phyloP scores from a whole-genome alignment of 2,797 vertebrate genomes.

The Euthynnus affinis region DNA sequence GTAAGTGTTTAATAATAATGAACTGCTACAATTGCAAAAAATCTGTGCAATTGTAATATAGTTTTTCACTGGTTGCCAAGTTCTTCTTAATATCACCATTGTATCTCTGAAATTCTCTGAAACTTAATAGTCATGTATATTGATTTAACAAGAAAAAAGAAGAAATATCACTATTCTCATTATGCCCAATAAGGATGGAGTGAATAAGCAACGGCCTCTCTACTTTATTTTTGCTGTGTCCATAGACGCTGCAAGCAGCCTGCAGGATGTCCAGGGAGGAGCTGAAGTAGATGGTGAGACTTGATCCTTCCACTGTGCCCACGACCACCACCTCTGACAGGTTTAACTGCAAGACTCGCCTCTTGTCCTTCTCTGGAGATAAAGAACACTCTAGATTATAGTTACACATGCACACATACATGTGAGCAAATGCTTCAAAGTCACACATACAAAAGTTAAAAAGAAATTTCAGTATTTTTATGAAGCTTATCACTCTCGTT shows the following conservation, averaged over 20 bases:
- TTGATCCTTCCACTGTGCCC: slow-evolving; percentile 85
- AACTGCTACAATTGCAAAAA: not conserved
- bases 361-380: slow-evolving; percentile 82
- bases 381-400: slow-evolving; percentile 3
- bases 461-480: no score
- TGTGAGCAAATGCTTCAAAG: not conserved
- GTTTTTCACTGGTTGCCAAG: not conserved
- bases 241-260: slow-evolving; percentile 85
- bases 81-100: slow-evolving; percentile 10
- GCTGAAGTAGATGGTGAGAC: slow-evolving; percentile 91
- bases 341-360: slow-evolving; percentile 86
- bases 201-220: not conserved
- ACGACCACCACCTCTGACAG: slow-evolving; percentile 85
- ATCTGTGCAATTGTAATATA: not conserved
- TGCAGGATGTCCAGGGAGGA: slow-evolving; percentile 89
- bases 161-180: not conserved
- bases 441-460: not conserved
- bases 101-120: not conserved
- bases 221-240: slow-evolving; percentile 89
- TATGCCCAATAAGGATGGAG: no score
- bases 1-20: not conserved
- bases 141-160: not conserved
- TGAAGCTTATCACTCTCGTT: not conserved
- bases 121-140: not conserved
- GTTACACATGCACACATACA: not conserved